Percentiles rank a stretch among this genome's conserved stretches.
Conservation (phyloP, 2,888 invertebrate genomes). For the Rhabditoides inermis region DNA sequence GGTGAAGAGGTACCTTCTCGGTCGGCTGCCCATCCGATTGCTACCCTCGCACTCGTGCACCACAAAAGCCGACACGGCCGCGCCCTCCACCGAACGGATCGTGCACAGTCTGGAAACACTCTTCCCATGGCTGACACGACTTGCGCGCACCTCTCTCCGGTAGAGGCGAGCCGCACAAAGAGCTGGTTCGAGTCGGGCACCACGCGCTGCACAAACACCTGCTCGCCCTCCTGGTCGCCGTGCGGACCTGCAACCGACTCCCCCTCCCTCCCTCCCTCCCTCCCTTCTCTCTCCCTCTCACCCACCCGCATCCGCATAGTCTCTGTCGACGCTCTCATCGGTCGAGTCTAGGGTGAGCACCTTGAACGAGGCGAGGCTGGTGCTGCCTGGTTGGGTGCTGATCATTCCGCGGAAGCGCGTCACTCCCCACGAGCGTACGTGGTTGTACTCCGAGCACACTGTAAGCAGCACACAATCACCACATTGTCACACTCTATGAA, state of each 20-base stretch:
- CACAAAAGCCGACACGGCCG: constrained; percentile 85
- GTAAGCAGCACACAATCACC: too few species aligned
- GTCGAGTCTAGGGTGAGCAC: constrained; percentile 72
- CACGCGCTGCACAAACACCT: constrained; percentile 93
- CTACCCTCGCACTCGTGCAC: constrained; percentile 96
- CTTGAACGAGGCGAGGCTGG: constrained; percentile 92
- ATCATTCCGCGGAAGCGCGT: constrained; percentile 96
- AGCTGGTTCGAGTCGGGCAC: constrained; percentile 91
- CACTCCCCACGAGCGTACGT: constrained; percentile 91
- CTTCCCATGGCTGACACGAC: background rate
- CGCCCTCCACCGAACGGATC: constrained; percentile 84
- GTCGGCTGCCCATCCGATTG: constrained; percentile 78
- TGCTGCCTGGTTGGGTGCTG: constrained; percentile 93
- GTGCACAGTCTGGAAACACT: constrained; percentile 69
- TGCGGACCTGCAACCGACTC: constrained; percentile 67
- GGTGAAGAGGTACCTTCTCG: constrained; percentile 78
- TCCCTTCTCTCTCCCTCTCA: background rate
- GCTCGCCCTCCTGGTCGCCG: constrained; percentile 94
- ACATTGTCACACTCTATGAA: too few species aligned
- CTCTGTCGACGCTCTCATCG: constrained; percentile 52
- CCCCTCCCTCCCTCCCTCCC: background rate
- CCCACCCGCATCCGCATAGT: constrained; percentile 24
- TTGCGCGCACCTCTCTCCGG: constrained; percentile 69
- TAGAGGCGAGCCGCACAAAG: constrained; percentile 85
- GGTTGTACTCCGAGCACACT: constrained; percentile 88